phyloP scores from a whole-genome alignment of 2,888 invertebrate genomes.

The Meteorus cinctellus region DNA sequence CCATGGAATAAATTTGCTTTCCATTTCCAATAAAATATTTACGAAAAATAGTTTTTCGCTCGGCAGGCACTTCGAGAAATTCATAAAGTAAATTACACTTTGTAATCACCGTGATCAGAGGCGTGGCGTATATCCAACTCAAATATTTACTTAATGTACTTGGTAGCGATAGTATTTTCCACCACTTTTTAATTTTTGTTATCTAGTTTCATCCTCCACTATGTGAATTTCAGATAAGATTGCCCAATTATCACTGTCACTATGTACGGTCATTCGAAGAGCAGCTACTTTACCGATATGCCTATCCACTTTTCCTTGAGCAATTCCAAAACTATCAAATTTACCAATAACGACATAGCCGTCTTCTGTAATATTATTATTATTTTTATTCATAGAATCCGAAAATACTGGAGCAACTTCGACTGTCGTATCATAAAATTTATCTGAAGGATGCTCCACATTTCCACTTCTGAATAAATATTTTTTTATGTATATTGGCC shows the following conservation, averaged over 20 bases:
- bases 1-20: background rate
- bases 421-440: constrained; percentile 89
- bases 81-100: constrained; percentile 3
- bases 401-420: constrained; percentile 81
- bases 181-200: constrained; percentile 57
- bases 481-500: constrained; percentile 82
- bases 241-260: constrained; percentile 90
- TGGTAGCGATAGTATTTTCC: constrained; percentile 55
- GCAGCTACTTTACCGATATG: constrained; percentile 81
- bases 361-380: constrained; percentile 77
- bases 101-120: background rate
- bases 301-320: constrained; percentile 81
- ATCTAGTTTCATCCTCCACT: constrained; percentile 69
- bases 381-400: constrained; percentile 74
- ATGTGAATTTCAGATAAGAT: constrained; percentile 85
- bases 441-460: constrained; percentile 90
- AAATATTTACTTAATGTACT: constrained; percentile 44
- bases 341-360: constrained; percentile 83
- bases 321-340: constrained; percentile 88
- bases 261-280: constrained; percentile 85
- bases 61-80: constrained; percentile 24
- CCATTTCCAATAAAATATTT: background rate
- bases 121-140: background rate
- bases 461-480: constrained; percentile 92
- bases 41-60: background rate